These are phyloP conservation scores for Nomada ferruginata DNA, from an alignment of 2,888 invertebrate species.

Conservation along the genomic window DNA sequence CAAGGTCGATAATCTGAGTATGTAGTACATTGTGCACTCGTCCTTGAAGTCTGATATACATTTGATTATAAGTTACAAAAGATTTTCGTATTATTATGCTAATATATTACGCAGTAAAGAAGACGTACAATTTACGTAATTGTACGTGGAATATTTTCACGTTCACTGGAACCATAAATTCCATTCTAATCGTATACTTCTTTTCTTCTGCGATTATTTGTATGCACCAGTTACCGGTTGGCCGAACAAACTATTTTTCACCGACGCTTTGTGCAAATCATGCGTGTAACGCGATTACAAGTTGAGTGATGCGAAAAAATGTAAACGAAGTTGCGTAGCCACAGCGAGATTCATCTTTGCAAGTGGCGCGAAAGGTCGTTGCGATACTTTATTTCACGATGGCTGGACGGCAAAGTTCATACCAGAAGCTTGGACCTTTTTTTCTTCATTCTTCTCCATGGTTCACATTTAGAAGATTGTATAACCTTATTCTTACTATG, in stretches of 20 bases:
- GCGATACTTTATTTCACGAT: neutral
- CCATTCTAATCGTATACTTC: slow-evolving; percentile 2
- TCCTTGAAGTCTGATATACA: too few species aligned
- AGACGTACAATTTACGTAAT: too few species aligned
- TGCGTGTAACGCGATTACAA: slow-evolving; percentile 16
- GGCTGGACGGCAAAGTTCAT: neutral
- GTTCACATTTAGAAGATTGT: neutral
- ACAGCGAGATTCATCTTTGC: neutral
- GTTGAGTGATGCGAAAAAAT: slow-evolving; percentile 4
- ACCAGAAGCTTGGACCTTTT: neutral
- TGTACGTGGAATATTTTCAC: too few species aligned
- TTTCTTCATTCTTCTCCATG: neutral
- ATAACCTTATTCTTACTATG: too few species aligned
- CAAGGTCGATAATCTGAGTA: too few species aligned
- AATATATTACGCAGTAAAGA: too few species aligned
- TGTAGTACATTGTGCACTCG: too few species aligned
- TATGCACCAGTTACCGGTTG: slow-evolving; percentile 22
- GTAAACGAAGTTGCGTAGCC: slow-evolving; percentile 2
- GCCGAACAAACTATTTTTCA: slow-evolving; percentile 41
- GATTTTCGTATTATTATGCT: too few species aligned
- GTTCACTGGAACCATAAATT: neutral
- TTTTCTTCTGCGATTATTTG: neutral
- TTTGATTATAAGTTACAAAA: too few species aligned
- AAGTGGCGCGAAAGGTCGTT: neutral
- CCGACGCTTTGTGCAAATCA: slow-evolving; percentile 24